Percentiles rank a stretch among this genome's conserved stretches.
Conservation (phyloP, 2,113 vertebrate species). For the Macaca nemestrina region DNA sequence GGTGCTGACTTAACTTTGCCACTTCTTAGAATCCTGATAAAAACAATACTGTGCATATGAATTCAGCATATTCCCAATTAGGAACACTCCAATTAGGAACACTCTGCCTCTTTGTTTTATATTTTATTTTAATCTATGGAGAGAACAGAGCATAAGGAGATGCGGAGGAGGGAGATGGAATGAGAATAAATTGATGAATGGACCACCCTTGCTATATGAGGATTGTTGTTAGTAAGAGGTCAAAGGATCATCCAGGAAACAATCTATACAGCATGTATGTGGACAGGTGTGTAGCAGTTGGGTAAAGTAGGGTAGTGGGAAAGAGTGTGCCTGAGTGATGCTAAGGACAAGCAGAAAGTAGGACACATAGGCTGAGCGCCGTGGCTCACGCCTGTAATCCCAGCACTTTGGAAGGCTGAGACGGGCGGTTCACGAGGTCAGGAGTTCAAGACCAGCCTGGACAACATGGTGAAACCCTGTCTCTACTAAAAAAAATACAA, state of each 20-base stretch:
- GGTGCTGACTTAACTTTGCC: neutral
- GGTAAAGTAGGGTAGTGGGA: neutral
- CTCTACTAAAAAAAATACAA: too few relatives aligned
- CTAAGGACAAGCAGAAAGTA: neutral
- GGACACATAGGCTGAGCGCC: neutral
- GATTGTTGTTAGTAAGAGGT: neutral
- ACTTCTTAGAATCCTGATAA: neutral
- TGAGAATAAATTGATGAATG: neutral
- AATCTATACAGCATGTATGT: too few relatives aligned
- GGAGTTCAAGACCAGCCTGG: too few relatives aligned
- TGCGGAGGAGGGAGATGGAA: rapidly evolving
- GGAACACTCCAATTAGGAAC: neutral
- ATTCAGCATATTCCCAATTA: neutral
- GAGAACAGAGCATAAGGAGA: neutral
- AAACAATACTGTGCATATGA: neutral
- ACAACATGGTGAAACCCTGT: too few relatives aligned
- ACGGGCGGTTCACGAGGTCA: too few relatives aligned
- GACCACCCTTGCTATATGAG: neutral
- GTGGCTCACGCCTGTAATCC: too few relatives aligned
- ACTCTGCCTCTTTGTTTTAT: neutral
- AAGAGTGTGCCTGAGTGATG: neutral
- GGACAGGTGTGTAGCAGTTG: neutral
- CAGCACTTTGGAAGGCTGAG: too few relatives aligned
- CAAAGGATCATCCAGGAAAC: neutral
- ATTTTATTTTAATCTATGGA: slow-evolving; percentile 12